These are phyloP conservation scores for Dendroctonus valens DNA, from an alignment of 1,140 invertebrate species.

Conservation along the genomic window DNA sequence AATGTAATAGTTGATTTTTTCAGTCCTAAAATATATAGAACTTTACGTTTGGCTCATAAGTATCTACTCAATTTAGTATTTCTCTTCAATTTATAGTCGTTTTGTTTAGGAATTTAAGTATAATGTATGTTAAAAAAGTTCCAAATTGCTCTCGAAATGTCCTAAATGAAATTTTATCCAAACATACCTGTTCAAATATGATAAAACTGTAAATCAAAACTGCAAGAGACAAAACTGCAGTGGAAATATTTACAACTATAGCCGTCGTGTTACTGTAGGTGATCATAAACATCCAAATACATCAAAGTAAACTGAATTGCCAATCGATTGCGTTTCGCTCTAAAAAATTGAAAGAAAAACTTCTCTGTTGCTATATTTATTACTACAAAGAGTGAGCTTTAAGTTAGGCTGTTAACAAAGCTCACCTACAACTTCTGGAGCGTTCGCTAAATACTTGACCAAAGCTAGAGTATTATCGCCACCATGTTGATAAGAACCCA, in stretches of 20 bases:
- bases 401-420: too few species aligned
- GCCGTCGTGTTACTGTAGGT: constrained; percentile 54
- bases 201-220: constrained; percentile 44
- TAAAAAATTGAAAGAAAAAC: constrained; percentile 29
- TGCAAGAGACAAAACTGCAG: constrained; percentile 43
- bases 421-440: constrained; percentile 40
- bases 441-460: constrained; percentile 53
- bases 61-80: too few species aligned
- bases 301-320: constrained; percentile 61
- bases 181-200: constrained; percentile 39
- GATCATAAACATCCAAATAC: constrained; percentile 59
- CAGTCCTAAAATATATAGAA: constrained; percentile 34
- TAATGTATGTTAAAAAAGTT: too few species aligned
- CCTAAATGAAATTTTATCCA: background rate
- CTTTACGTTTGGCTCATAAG: background rate
- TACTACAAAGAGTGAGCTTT: too few species aligned
- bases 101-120: background rate
- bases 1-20: constrained; percentile 30
- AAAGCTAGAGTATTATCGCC: constrained; percentile 62
- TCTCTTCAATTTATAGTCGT: too few species aligned
- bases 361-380: too few species aligned
- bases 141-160: too few species aligned
- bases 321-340: constrained; percentile 44
- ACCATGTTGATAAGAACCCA: constrained; percentile 67
- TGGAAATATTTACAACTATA: constrained; percentile 52